Conservation (phyloP, 2,888 invertebrate species). For the Rhorus exstirpatorius region DNA sequence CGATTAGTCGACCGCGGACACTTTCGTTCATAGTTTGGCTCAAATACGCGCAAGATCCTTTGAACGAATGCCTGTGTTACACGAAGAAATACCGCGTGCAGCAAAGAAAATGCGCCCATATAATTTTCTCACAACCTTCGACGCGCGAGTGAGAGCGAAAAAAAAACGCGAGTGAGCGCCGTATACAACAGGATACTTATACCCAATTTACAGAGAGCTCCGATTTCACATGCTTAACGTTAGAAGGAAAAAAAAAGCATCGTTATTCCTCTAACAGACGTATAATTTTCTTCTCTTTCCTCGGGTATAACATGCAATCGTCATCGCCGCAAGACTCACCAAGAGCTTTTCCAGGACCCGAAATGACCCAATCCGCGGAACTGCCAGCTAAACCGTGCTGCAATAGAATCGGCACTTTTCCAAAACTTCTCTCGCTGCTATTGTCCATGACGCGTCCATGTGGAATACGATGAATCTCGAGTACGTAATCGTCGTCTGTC, state of each 20-base stretch:
- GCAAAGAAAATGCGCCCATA: slow-evolving; percentile 23
- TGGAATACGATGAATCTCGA: slow-evolving; percentile 87
- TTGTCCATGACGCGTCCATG: slow-evolving; percentile 79
- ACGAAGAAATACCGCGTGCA: slow-evolving; percentile 12
- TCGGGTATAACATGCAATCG: neutral
- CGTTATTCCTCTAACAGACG: neutral
- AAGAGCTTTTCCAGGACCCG: slow-evolving; percentile 89
- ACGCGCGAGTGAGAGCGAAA: too few species aligned
- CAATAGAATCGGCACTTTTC: slow-evolving; percentile 85
- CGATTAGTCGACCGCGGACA: slow-evolving; percentile 29
- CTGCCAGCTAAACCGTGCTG: slow-evolving; percentile 89
- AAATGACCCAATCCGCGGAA: slow-evolving; percentile 91
- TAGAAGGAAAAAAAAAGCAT: neutral
- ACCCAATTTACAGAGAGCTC: neutral
- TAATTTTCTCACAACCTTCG: slow-evolving; percentile 50
- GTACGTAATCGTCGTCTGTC: slow-evolving; percentile 86
- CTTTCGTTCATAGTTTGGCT: slow-evolving; percentile 33
- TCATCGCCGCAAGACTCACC: slow-evolving; percentile 84
- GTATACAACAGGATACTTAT: neutral
- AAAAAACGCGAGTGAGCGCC: neutral
- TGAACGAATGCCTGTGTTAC: slow-evolving; percentile 35
- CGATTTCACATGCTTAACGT: slow-evolving; percentile 8
- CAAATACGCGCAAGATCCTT: slow-evolving; percentile 32
- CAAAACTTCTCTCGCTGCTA: slow-evolving; percentile 40
- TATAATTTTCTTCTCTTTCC: slow-evolving; percentile 8